Evolutionary conservation across 2,888 invertebrate species (phyloP).

Genomic region (Oeneis ivallda): DNA sequence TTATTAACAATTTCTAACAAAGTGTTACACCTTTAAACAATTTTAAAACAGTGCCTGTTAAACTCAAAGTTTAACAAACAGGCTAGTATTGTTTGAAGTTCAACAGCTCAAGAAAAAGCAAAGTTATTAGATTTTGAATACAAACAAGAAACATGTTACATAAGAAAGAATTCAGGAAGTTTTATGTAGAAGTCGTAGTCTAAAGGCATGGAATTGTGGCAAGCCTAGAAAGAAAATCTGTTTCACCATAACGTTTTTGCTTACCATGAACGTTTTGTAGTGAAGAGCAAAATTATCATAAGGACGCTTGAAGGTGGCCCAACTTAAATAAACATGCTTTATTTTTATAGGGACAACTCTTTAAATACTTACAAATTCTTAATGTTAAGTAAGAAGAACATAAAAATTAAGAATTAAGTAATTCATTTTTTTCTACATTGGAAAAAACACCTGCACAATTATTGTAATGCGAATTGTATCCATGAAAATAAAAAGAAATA

Average conservation of each 20-base stretch:
- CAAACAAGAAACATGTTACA: slow-evolving; percentile 9
- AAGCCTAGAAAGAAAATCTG: neutral
- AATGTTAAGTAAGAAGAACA: no score
- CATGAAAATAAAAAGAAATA: no score
- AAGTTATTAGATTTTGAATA: neutral
- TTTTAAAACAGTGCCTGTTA: slow-evolving; percentile 31
- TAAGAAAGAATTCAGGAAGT: neutral
- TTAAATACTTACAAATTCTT: no score
- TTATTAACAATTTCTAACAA: neutral
- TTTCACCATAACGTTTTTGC: neutral
- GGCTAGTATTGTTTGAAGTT: slow-evolving; percentile 1
- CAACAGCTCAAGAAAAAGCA: neutral
- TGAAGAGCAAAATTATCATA: neutral
- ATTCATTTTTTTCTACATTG: no score
- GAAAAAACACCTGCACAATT: no score
- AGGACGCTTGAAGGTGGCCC: neutral
- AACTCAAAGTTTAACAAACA: slow-evolving; percentile 16
- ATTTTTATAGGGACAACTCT: no score
- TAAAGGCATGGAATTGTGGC: neutral
- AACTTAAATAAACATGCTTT: no score
- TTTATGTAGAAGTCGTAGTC: neutral
- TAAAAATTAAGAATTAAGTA: no score
- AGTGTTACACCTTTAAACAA: slow-evolving; percentile 18
- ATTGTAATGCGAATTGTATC: no score
- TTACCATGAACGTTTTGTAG: neutral